Base-by-base conservation (phyloP, 2,797 vertebrate genomes). In the Notolabrus celidotus region DNA sequence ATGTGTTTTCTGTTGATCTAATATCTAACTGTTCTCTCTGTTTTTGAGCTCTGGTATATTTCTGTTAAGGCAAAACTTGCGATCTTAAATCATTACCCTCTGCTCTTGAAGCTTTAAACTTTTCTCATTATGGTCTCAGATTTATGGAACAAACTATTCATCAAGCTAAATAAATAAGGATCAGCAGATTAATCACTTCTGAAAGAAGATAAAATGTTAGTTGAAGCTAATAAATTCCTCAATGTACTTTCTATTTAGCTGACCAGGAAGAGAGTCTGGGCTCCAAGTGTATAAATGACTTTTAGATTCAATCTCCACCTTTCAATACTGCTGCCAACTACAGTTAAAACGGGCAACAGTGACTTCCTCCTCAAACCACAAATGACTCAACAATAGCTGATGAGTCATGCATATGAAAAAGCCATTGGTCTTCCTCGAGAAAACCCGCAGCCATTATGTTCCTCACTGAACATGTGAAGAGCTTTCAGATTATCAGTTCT, bases 401-500 rank as follows among this genome's bases (percentile, higher is more conserved):
- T 74, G 65, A 67, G 62, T 80, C 68, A 82, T 49, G 53, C 19
- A 22, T 20, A 54, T 34, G 23, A 36, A 47, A 52, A 77, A 42
- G 3, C 5, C 1, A 19, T 15, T 10, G 22, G 22, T 8, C 29
- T 61, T 51, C 15, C 41, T 14, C 47, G 14, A 36, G 33, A 31
- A 20, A 36, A 15, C n/a, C 11, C 14, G 16, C 14, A 25, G 3
- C 8, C 14, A 19, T n/a, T 11, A 2, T 8, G 19, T 52, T 51
- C 7, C 27, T 29, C 60, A 55, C 5, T 20, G 34, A 67, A 71
- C 11, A 7, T 23, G 5, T 12, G 7, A 66, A 16, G 0, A 36
- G 7, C 33, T 49, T 33, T 29, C n/a, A 11, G 39, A 59, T 70
- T 1, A 19, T 3, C 3, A 23, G 15, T 61, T 38, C 23, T 19